Evolutionary conservation across 2,888 invertebrate species (phyloP), one percentile per base, ranked within the genome.

Genomic region (Auanema sp.): DNA sequence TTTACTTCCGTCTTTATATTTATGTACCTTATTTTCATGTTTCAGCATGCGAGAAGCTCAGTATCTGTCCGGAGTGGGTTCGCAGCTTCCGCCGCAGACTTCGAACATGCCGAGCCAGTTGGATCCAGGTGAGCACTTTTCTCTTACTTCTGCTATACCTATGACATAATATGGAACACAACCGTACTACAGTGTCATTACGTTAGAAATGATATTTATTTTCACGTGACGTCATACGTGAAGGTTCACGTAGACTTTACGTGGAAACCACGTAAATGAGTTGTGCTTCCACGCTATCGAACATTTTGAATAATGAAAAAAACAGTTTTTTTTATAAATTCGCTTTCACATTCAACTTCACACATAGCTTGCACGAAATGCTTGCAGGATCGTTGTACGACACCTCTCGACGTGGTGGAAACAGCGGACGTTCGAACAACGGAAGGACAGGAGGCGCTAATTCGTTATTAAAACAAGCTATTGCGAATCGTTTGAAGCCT

Each of bases 21-120:
- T 18, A 3, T 10, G 10, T 25, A 16, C 5, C 11, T 16, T 49
- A 66, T 53, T 14, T 55, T 54, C 11, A 10, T 51, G 4, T n/a
- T 56, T 58, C 68, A 78, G 78, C 76, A 78, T 78, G 77, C 71
- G 77, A 69, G 78, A 78, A 69, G 76, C 78, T 54, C 75, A 73
- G 64, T 72, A 75, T 71, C 77, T 72, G 72, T 71, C 72, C 64
- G 68, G 70, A 72, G 69, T 71, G 58, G 63, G 62, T 56, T 65
- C 59, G 64, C 74, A 61, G 68, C 70, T 61, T 65, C 55, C 10
- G 12, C 57, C 55, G 58, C 49, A 47, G 21, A 16, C 60, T 21
- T 14, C 44, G 53, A 53, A 44, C 43, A 47, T 40, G 44, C 65
- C 66, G 68, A 77, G 62, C 62, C 76, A 69, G 67, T 72, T 76